Conservation (phyloP, 2,797 vertebrate genomes). For the Sebastes itinus region DNA sequence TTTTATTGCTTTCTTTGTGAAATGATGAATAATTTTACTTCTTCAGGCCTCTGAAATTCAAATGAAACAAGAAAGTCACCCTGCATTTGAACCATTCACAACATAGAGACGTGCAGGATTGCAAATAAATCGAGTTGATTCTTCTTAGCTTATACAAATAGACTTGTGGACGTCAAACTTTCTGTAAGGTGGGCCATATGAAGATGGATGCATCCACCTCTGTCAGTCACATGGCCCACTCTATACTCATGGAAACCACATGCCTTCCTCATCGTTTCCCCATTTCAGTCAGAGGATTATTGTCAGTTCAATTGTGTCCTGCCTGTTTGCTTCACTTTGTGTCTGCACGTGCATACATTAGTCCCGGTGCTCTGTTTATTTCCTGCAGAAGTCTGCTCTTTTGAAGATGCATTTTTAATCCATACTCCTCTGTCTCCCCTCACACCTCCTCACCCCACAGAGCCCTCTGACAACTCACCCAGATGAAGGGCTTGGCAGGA, state of each 20-base stretch:
- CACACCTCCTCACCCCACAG: constrained; percentile 33
- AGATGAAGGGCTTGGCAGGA: constrained; percentile 45
- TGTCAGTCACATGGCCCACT: not conserved
- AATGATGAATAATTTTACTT: too few relatives aligned
- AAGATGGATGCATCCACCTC: not conserved
- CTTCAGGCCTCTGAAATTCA: not conserved
- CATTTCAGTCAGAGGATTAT: constrained; percentile 50
- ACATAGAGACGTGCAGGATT: not conserved
- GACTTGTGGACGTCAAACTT: not conserved
- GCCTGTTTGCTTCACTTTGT: constrained; percentile 44
- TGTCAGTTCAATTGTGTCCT: constrained; percentile 53
- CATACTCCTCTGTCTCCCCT: not conserved
- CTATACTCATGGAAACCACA: not conserved
- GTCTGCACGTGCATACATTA: constrained; percentile 24
- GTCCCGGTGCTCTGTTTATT: constrained; percentile 46
- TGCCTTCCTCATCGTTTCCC: constrained; percentile 17
- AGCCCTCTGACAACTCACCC: constrained; percentile 39
- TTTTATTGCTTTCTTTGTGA: too few relatives aligned
- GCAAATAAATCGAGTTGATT: not conserved
- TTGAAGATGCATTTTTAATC: constrained; percentile 73
- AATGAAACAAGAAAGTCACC: not conserved
- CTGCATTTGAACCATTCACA: not conserved
- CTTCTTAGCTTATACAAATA: not conserved
- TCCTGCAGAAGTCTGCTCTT: constrained; percentile 58
- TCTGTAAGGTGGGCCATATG: not conserved